phyloP scores from a whole-genome alignment of 2,888 invertebrate species.

The Acleris holmiana region DNA sequence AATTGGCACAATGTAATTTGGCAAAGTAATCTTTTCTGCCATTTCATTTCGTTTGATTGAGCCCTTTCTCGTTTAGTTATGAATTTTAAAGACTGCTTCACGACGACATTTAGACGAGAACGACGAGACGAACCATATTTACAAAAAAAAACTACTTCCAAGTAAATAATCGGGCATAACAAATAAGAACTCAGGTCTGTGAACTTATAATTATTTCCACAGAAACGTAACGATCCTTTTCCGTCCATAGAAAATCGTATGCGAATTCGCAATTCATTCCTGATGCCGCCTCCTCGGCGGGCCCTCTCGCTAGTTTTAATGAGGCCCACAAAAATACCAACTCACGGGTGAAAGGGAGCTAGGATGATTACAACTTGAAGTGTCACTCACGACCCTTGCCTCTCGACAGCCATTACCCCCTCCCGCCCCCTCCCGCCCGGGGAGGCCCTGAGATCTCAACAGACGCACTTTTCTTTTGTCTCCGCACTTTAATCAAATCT shows the following conservation, averaged over 20 bases:
- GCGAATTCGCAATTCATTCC: slow-evolving; percentile 31
- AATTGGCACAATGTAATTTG: background rate
- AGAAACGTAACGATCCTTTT: slow-evolving; percentile 22
- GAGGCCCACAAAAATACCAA: slow-evolving; percentile 35
- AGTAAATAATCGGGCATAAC: background rate
- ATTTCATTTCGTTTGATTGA: slow-evolving; percentile 22
- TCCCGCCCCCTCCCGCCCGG: slow-evolving; percentile 30
- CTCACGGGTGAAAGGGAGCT: slow-evolving; percentile 30
- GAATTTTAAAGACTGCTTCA: slow-evolving; percentile 4
- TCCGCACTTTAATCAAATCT: slow-evolving; percentile 44
- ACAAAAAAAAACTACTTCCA: background rate
- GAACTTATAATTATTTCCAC: slow-evolving; percentile 22
- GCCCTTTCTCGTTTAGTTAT: slow-evolving; percentile 4
- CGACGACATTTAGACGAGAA: background rate
- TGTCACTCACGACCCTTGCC: slow-evolving; percentile 41
- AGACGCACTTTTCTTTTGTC: slow-evolving; percentile 46
- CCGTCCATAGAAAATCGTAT: slow-evolving; percentile 22
- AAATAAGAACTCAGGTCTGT: background rate
- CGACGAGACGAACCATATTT: background rate
- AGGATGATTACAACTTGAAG: slow-evolving; percentile 37
- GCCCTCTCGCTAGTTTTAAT: slow-evolving; percentile 32
- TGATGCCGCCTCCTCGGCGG: slow-evolving; percentile 21
- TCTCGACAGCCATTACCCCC: slow-evolving; percentile 52
- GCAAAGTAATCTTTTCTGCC: slow-evolving; percentile 19
- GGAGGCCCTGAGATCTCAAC: slow-evolving; percentile 41